phyloP scores from a whole-genome alignment of 2,113 vertebrate species.

The Columba livia region DNA sequence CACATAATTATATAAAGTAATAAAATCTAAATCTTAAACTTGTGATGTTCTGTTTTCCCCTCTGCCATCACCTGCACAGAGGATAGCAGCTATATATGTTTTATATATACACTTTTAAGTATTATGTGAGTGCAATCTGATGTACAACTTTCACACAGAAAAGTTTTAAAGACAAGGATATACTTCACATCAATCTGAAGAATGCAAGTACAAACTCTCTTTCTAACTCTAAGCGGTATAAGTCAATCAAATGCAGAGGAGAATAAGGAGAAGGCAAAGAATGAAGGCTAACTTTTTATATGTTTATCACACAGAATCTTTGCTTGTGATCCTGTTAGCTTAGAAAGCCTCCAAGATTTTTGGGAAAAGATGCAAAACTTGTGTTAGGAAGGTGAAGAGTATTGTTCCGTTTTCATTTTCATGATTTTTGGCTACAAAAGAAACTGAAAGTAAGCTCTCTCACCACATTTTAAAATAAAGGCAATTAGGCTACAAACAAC shows the following conservation, averaged over 20 bases:
- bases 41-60: not conserved
- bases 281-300: not conserved
- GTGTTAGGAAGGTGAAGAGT: not conserved
- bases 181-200: not conserved
- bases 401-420: not conserved
- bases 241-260: not conserved
- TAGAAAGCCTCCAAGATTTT: not conserved
- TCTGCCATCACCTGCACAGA: not conserved
- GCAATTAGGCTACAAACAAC: not conserved
- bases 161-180: not conserved
- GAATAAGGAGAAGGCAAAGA: not conserved
- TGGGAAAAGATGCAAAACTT: not conserved
- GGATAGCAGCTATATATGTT: not conserved
- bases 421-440: not conserved
- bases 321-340: not conserved
- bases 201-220: not conserved
- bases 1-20: not conserved
- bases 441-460: not conserved
- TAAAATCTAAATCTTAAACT: not conserved
- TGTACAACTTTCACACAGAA: not conserved
- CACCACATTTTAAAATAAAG: not conserved
- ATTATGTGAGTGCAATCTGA: not conserved
- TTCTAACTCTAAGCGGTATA: not conserved
- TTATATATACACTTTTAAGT: not conserved
- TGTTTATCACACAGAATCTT: not conserved